A percentile compares a stretch with the other conserved stretches of the same genome.
Conservation (phyloP, 2,113 vertebrate species). For the Pipa parva region DNA sequence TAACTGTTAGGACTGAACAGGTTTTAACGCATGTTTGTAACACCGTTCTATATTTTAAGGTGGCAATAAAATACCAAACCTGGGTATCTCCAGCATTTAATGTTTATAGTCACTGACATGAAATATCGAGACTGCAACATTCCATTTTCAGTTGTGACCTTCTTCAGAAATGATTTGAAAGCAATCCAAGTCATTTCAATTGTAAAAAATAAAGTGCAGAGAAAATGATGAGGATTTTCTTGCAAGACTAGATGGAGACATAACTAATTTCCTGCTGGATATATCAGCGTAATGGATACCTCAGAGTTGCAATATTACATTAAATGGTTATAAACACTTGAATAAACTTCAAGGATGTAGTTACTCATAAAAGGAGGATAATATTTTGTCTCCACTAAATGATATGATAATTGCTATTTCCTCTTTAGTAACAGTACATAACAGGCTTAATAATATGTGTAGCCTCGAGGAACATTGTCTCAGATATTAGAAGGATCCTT, state of each 20-base stretch:
- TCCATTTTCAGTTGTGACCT: slow-evolving; percentile 29
- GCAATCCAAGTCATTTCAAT: slow-evolving; percentile 65
- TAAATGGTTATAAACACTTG: slow-evolving; percentile 82
- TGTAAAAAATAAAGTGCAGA: slow-evolving; percentile 65
- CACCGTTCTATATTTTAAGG: slow-evolving; percentile 21
- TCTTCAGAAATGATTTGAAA: slow-evolving; percentile 41
- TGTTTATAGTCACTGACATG: slow-evolving; percentile 6
- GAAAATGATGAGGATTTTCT: slow-evolving; percentile 68
- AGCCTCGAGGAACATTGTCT: slow-evolving; percentile 60
- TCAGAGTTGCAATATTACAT: slow-evolving; percentile 78
- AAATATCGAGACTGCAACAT: slow-evolving; percentile 21
- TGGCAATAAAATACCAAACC: slow-evolving; percentile 11
- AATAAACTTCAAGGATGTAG: slow-evolving; percentile 82
- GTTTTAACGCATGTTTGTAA: not conserved
- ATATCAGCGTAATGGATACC: slow-evolving; percentile 80
- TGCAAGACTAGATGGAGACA: slow-evolving; percentile 75
- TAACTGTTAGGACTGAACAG: too few species aligned
- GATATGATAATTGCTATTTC: slow-evolving; percentile 80
- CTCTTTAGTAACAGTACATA: slow-evolving; percentile 75
- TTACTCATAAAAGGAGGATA: slow-evolving; percentile 75
- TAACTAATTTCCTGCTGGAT: slow-evolving; percentile 80
- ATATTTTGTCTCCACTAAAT: slow-evolving; percentile 80
- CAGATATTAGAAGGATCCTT: slow-evolving; percentile 62
- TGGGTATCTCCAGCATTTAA: slow-evolving; percentile 9
- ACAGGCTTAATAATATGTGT: slow-evolving; percentile 75